Conservation (phyloP, 2,797 vertebrate genomes). For the Rhinatrema bivittatum region DNA sequence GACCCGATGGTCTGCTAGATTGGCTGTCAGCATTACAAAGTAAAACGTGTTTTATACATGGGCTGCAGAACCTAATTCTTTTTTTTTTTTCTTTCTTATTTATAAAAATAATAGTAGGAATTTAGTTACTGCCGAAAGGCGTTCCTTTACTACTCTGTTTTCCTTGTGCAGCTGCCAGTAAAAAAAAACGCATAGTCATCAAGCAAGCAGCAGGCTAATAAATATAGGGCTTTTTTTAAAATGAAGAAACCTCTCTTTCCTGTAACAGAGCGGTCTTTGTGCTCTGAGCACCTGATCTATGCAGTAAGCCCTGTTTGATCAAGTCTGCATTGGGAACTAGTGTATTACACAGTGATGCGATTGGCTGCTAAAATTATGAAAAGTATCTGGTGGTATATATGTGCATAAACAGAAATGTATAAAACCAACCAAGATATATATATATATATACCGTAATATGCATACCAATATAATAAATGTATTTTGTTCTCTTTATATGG, state of each 20-base stretch:
- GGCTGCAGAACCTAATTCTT: background rate
- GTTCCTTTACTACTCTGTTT: conserved; percentile 11
- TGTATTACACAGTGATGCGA: too few species aligned
- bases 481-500: too few species aligned
- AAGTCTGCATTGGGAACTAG: too few species aligned
- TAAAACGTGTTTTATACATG: conserved; percentile 1
- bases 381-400: too few species aligned
- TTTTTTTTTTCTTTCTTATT: background rate
- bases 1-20: background rate
- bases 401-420: too few species aligned
- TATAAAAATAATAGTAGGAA: conserved; percentile 16
- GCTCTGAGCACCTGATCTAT: conserved; percentile 9
- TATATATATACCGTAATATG: too few species aligned
- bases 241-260: conserved; percentile 9
- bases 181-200: conserved; percentile 18
- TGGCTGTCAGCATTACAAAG: background rate
- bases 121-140: conserved; percentile 22
- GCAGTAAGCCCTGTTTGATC: too few species aligned
- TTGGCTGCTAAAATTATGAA: too few species aligned
- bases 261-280: conserved; percentile 23
- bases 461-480: too few species aligned
- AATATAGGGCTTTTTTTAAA: conserved; percentile 6
- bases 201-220: conserved; percentile 2
- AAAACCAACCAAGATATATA: too few species aligned
- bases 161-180: conserved; percentile 22